Conservation (phyloP, 2,797 vertebrate genomes). For the Aldrovandia affinis region DNA sequence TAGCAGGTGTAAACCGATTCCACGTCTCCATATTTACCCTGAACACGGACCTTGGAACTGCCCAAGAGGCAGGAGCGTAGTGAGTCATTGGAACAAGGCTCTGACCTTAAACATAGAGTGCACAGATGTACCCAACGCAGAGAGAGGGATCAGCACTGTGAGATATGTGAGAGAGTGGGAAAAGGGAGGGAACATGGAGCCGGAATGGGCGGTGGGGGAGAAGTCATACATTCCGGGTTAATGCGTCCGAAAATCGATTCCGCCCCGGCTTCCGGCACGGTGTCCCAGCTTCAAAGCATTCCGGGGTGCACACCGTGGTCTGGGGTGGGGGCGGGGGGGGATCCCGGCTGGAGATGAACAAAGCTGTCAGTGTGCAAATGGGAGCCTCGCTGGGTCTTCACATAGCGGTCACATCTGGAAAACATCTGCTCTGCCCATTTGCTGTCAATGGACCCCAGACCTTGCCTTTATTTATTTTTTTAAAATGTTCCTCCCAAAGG, state of each 20-base stretch:
- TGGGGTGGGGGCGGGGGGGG: not conserved
- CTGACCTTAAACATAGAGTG: not conserved
- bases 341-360: constrained; percentile 4
- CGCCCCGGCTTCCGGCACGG: constrained; percentile 11
- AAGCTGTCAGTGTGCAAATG: constrained; percentile 9
- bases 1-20: too few species aligned
- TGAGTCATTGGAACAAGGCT: not conserved
- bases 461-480: not conserved
- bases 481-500: not conserved
- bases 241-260: constrained; percentile 20
- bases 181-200: not conserved
- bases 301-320: not conserved
- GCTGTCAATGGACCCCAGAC: not conserved
- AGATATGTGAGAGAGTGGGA: not conserved
- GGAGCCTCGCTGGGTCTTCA: not conserved
- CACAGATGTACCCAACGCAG: not conserved
- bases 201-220: not conserved
- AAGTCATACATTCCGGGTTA: constrained; percentile 8
- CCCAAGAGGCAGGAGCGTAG: not conserved
- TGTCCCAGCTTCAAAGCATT: constrained; percentile 23
- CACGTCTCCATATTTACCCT: too few species aligned
- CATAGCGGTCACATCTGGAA: constrained; percentile 8
- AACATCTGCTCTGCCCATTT: constrained; percentile 28
- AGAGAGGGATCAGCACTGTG: too few species aligned
- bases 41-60: not conserved